Base-by-base conservation (phyloP, 2,113 vertebrate species). In the rabbit (Oryctolagus cuniculus) region DNA sequence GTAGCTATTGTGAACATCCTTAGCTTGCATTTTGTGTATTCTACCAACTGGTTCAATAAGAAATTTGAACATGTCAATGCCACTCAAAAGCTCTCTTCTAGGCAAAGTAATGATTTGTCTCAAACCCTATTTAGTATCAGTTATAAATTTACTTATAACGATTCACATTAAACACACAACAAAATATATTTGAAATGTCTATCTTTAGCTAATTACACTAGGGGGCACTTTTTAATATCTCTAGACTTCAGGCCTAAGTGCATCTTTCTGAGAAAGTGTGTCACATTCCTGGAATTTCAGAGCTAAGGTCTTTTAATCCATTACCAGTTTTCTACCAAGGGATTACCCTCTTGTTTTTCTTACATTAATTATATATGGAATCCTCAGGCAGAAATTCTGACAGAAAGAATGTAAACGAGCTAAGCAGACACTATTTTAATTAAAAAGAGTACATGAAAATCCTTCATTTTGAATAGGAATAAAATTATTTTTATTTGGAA, bases 311-410 rank as follows among this genome's bases (percentile, higher is more conserved):
- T 98, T 98, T 97, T 94, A 96, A 97, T 94, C 96, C 92, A 96
- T 96, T 98, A 95, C 94, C 67, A 97, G 97, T 97, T 97, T 96
- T 97, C 93, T 89, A 97, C 21, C 98, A 96, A 97, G 97, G 95
- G 91, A 97, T 91, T 86, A 85, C 89, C 66, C 75, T 96, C 96
- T 98, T 98, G 96, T 96, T 98, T 98, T 98, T 96, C 97, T 96
- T 97, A 97, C 97, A 98, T 98, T 98, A 98, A 98, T 98, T 98
- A 97, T 97, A 98, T 96, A 97, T 95, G 97, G 97, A 96, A 79
- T 96, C 49, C 89, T 98, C 95, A 64, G 93, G 95, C 97, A 97
- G 97, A 97, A 98, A 97, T 97, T 0, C 75, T 97, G 97, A 98
- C 95, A 97, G 95, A 97, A 97, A 97, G 92, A 97, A 98, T 55